Percentiles rank a stretch among this genome's conserved stretches.
Conservation (phyloP, 1,140 invertebrate species). For the Leptestheria dahalacensis region DNA sequence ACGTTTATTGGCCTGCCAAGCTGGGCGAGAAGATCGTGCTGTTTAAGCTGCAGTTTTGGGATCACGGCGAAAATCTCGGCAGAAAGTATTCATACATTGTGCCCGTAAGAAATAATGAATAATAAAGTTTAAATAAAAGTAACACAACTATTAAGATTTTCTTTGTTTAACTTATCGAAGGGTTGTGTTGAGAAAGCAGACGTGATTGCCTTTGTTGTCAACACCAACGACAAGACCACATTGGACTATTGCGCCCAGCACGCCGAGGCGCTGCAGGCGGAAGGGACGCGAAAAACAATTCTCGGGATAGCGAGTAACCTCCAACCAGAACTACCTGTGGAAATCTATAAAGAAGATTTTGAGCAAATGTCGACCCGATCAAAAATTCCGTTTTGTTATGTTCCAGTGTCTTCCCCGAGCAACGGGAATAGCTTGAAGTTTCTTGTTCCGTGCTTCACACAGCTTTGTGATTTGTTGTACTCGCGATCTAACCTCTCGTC, state of each 20-base stretch:
- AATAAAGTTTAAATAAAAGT: no score
- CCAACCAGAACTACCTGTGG: not conserved
- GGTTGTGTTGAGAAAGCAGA: not conserved
- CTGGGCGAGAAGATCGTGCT: slow-evolving; percentile 38
- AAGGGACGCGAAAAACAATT: not conserved
- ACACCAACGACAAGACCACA: not conserved
- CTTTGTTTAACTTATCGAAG: no score
- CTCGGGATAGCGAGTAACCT: not conserved
- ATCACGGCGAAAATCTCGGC: slow-evolving; percentile 36
- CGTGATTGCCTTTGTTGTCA: not conserved
- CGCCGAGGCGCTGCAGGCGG: not conserved
- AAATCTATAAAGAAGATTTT: not conserved
- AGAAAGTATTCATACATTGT: not conserved
- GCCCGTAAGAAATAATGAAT: not conserved
- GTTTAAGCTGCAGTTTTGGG: slow-evolving; percentile 43
- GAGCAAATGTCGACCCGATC: not conserved
- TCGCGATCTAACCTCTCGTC: not conserved
- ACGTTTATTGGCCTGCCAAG: slow-evolving; percentile 42
- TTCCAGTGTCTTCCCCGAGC: not conserved
- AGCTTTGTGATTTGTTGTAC: not conserved
- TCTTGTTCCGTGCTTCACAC: not conserved
- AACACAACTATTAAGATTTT: no score
- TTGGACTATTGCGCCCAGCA: not conserved
- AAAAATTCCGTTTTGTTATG: not conserved
- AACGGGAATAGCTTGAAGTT: not conserved